phyloP scores from a whole-genome alignment of 2,888 invertebrate species.

The Drosophila paucipuncta region DNA sequence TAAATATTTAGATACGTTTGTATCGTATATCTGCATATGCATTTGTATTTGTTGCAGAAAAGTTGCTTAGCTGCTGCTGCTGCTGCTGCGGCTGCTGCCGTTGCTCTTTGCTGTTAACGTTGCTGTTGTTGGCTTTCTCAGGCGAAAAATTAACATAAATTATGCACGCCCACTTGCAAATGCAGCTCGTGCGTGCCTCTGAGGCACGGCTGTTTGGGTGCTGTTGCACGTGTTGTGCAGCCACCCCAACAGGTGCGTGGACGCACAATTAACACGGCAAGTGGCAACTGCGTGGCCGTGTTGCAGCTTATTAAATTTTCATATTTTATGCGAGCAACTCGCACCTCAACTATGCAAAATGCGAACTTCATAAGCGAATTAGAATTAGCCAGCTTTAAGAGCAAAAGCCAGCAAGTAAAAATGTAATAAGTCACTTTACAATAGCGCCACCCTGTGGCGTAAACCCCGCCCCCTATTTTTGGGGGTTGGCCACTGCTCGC shows the following conservation, averaged over 20 bases:
- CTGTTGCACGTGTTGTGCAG: conserved; percentile 15
- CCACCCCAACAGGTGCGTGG: conserved; percentile 58
- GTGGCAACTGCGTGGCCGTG: conserved; percentile 39
- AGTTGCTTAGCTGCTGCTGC: conserved; percentile 36
- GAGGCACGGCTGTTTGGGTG: conserved; percentile 10
- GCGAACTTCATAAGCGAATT: conserved; percentile 71
- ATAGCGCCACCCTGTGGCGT: conserved; percentile 51
- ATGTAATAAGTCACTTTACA: conserved; percentile 27
- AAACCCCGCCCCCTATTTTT: conserved; percentile 7
- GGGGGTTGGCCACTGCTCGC: conserved; percentile 39
- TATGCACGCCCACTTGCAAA: conserved; percentile 80
- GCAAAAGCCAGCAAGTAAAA: conserved; percentile 12
- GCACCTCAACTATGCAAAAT: conserved; percentile 66
- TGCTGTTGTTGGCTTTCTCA: conserved; percentile 58
- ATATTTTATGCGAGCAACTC: conserved; percentile 65
- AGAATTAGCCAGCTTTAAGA: conserved; percentile 66
- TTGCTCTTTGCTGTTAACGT: conserved; percentile 32
- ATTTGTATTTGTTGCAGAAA: conserved; percentile 48
- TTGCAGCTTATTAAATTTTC: conserved; percentile 75
- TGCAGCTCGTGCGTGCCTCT: conserved; percentile 74
- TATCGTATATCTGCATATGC: conserved; percentile 6
- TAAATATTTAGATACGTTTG: not conserved
- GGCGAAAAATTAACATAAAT: conserved; percentile 76
- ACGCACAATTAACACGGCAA: conserved; percentile 76
- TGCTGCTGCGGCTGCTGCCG: conserved; percentile 8